phyloP scores from a whole-genome alignment of 2,113 vertebrate genomes.

The Cinclus mexicanus region DNA sequence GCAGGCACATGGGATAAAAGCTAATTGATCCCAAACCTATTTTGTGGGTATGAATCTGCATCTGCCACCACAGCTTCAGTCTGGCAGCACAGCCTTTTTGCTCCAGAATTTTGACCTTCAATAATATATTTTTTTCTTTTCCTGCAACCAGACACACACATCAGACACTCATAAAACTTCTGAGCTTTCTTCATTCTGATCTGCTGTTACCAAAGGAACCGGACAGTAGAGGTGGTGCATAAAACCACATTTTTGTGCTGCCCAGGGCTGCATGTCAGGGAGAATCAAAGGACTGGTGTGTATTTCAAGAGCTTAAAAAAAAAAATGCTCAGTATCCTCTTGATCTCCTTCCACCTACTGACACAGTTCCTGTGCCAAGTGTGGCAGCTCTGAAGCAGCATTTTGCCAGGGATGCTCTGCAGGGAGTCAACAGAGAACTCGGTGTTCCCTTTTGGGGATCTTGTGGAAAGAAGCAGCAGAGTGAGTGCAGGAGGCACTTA shows the following conservation, averaged over 20 bases:
- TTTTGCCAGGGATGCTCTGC: background rate
- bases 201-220: background rate
- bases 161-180: background rate
- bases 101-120: background rate
- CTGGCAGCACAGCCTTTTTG: background rate
- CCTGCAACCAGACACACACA: background rate
- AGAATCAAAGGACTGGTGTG: background rate
- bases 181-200: background rate
- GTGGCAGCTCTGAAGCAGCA: background rate
- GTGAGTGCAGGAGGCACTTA: background rate
- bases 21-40: background rate
- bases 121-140: background rate
- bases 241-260: background rate
- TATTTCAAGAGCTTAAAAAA: background rate
- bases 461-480: background rate
- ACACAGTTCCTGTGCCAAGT: conserved; percentile 1
- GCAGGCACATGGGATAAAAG: background rate
- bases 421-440: background rate
- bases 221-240: background rate
- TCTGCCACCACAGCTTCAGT: background rate
- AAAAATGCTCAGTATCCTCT: background rate
- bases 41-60: background rate
- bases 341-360: background rate
- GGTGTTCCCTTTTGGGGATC: background rate
- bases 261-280: background rate